Evolutionary conservation across 2,888 invertebrate species (phyloP), one percentile per base, ranked within the genome.

Genomic region (Chymomyza caudatula): DNA sequence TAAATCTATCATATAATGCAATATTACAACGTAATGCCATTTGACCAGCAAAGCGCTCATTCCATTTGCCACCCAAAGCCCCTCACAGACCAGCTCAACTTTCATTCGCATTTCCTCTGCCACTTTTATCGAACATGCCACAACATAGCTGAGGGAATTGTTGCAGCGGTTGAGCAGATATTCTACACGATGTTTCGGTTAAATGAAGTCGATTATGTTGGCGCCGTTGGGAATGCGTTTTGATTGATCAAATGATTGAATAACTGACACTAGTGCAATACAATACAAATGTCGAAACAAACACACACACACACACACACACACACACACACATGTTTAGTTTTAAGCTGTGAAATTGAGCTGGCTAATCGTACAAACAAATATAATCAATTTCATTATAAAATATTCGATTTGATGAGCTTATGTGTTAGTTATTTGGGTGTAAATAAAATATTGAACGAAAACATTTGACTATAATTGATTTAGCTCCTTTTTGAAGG

Each of bases 1-100:
- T 85, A 86, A 77, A 82, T 82, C 82, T 65, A 86, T 86, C 80
- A 85, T 83, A 85, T 81, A 83, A 85, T 77, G 80, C 73, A 81
- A 81, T 80, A 80, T 80, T 80, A 80, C 73, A 75, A 63, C 85
- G 78, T 79, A 83, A 82, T 85, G 74, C 70, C 76, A 68, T 69
- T 77, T 68, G 19, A 57, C 70, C 65, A 68, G 52, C 19, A 37
- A 11, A 37, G 29, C 11, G 29, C 29, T 37, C 29, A n/a, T n/a
- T n/a, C 29, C 29, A 37, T 37, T 37, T 37, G 29, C 43, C 13
- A 4, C 20, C 20, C 43, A 23, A 11, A 37, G 13, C 15, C 22
- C 17, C 8, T 15, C 15, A 23, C 37, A 49, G 5, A 4, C 19
- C 53, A 49, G 20, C 55, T 60, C 68, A 67, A 60, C 68, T 68